phyloP scores from a whole-genome alignment of 35 echinoderm and acorn worm species.

The Lytechinus variegatus region DNA sequence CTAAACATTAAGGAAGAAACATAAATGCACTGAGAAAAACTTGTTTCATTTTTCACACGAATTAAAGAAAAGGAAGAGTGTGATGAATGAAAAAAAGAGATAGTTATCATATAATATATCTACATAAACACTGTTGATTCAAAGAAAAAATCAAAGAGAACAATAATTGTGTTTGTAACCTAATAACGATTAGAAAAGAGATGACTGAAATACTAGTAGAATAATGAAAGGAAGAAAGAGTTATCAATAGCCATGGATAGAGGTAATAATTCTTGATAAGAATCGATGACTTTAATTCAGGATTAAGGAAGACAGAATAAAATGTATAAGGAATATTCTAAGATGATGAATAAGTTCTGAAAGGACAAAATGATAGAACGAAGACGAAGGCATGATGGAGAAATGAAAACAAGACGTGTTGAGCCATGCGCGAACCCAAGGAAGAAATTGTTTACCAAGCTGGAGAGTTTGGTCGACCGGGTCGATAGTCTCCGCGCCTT shows the following conservation, averaged over 20 bases:
- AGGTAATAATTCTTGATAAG: not conserved
- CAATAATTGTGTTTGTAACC: not conserved
- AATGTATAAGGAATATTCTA: not conserved
- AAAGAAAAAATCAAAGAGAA: not conserved
- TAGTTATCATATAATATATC: too few relatives aligned
- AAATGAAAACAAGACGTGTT: constrained; percentile 53
- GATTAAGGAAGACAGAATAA: not conserved
- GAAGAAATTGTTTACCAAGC: constrained; percentile 49
- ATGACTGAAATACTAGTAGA: not conserved
- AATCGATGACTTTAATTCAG: not conserved
- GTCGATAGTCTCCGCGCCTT: constrained; percentile 26
- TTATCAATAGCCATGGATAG: not conserved
- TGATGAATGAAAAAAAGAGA: too few relatives aligned
- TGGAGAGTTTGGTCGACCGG: constrained; percentile 27
- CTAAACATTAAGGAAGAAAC: too few relatives aligned
- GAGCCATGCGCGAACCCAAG: not conserved
- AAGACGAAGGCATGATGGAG: not conserved
- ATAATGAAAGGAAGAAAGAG: not conserved
- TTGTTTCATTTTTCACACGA: too few relatives aligned
- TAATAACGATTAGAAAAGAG: not conserved
- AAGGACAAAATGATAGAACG: not conserved
- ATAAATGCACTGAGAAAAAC: too few relatives aligned
- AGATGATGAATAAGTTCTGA: not conserved
- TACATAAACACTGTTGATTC: not conserved
- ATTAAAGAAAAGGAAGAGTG: too few relatives aligned